phyloP scores from a whole-genome alignment of 2,888 invertebrate species.

The Heliconius ethilla region DNA sequence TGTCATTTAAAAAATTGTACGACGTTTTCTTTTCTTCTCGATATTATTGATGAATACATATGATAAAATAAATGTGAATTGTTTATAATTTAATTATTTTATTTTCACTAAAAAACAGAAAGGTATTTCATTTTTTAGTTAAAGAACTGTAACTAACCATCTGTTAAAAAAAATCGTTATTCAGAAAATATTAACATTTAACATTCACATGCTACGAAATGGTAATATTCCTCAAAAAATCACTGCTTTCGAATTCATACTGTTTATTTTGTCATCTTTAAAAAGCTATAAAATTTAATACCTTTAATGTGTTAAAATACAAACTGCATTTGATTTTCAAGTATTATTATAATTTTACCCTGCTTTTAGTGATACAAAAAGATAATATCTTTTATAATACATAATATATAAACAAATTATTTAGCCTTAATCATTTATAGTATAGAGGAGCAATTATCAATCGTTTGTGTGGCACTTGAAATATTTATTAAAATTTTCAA shows the following conservation, averaged over 20 bases:
- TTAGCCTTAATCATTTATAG: conserved; percentile 12
- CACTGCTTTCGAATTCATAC: neutral
- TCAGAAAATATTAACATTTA: neutral
- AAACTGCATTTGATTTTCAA: conserved; percentile 15
- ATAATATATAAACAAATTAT: conserved; percentile 19
- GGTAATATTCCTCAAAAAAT: neutral
- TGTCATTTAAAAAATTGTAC: conserved; percentile 14
- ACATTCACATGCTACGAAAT: neutral
- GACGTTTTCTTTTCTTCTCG: neutral
- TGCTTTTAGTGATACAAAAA: conserved; percentile 25
- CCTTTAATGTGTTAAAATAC: conserved; percentile 22
- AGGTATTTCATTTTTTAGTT: neutral
- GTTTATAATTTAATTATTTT: neutral
- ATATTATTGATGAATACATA: neutral
- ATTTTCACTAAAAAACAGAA: neutral
- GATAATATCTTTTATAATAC: conserved; percentile 12
- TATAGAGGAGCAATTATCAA: neutral
- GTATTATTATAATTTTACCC: conserved; percentile 24
- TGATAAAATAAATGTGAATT: neutral
- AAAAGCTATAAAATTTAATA: conserved; percentile 22
- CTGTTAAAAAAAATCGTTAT: neutral
- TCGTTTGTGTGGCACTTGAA: neutral
- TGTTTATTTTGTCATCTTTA: conserved; percentile 2
- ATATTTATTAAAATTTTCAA: neutral
- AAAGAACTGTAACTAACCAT: too few relatives aligned